These are phyloP conservation scores for Oncorhynchus clarkii DNA, from an alignment of 2,113 vertebrate genomes.

Conservation along the genomic window DNA sequence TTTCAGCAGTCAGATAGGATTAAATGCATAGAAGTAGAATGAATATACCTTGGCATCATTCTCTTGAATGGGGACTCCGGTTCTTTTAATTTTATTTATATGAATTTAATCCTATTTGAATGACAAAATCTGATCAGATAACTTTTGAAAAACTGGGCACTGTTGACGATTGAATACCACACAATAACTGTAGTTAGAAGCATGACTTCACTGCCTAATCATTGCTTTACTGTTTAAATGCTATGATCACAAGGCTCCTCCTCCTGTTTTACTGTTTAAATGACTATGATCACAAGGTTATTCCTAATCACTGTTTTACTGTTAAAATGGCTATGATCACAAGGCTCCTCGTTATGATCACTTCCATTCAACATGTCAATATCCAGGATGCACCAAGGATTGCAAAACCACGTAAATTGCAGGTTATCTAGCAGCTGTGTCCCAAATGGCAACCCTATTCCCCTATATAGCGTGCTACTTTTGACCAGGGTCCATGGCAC, in stretches of 20 bases:
- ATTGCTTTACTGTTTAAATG: conserved; percentile 41
- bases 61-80: too few relatives aligned
- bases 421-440: background rate
- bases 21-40: too few relatives aligned
- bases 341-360: conserved; percentile 39
- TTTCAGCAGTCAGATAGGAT: too few relatives aligned
- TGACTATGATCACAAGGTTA: conserved; percentile 45
- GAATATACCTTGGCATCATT: too few relatives aligned
- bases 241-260: conserved; percentile 61
- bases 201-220: conserved; percentile 35
- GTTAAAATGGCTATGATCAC: too few relatives aligned
- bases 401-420: background rate
- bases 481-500: too few relatives aligned
- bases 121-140: too few relatives aligned
- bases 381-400: conserved; percentile 21
- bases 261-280: conserved; percentile 21
- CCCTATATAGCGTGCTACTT: too few relatives aligned
- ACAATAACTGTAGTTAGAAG: conserved; percentile 68
- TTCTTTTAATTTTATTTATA: too few relatives aligned
- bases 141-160: conserved; percentile 27
- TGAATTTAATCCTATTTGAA: too few relatives aligned
- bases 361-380: conserved; percentile 40
- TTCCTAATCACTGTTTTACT: conserved; percentile 16
- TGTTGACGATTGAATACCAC: conserved; percentile 65
- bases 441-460: too few relatives aligned